Conservation (phyloP, 2,113 vertebrate species). For the Sapayoa aenigma region DNA sequence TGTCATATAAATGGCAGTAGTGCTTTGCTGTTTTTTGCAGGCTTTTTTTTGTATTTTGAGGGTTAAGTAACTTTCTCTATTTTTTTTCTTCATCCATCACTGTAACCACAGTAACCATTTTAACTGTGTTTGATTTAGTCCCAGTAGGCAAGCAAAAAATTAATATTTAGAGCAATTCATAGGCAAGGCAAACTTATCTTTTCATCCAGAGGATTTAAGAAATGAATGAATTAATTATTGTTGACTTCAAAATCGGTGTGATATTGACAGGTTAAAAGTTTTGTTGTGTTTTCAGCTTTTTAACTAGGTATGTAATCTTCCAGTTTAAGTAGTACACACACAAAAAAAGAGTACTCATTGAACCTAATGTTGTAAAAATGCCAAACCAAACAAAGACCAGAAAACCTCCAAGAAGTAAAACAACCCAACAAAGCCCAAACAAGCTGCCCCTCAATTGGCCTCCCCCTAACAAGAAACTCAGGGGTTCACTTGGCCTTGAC, state of each 20-base stretch:
- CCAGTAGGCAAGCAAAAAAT: constrained; percentile 51
- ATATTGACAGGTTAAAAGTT: constrained; percentile 36
- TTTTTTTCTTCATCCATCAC: neutral
- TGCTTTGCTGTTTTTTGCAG: neutral
- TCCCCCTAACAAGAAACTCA: neutral
- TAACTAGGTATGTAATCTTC: neutral
- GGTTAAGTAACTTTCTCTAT: constrained; percentile 37
- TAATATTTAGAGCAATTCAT: constrained; percentile 54
- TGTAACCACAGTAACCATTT: constrained; percentile 74
- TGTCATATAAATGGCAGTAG: neutral
- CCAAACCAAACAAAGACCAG: neutral
- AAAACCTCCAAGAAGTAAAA: neutral
- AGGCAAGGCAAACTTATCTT: constrained; percentile 1
- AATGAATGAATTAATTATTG: constrained; percentile 46
- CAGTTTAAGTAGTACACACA: neutral
- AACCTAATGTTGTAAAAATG: neutral
- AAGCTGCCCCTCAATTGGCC: accelerated
- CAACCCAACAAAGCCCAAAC: neutral
- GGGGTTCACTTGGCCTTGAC: neutral
- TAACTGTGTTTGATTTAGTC: constrained; percentile 64
- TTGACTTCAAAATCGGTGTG: neutral
- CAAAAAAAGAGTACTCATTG: neutral
- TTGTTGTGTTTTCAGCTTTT: constrained; percentile 8
- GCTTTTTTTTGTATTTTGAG: constrained; percentile 19
- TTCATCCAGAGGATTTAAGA: constrained; percentile 30